A percentile compares a stretch with the other conserved stretches of the same genome.
phyloP scores from a whole-genome alignment of 2,797 vertebrate genomes.

The Hybognathus amarus region DNA sequence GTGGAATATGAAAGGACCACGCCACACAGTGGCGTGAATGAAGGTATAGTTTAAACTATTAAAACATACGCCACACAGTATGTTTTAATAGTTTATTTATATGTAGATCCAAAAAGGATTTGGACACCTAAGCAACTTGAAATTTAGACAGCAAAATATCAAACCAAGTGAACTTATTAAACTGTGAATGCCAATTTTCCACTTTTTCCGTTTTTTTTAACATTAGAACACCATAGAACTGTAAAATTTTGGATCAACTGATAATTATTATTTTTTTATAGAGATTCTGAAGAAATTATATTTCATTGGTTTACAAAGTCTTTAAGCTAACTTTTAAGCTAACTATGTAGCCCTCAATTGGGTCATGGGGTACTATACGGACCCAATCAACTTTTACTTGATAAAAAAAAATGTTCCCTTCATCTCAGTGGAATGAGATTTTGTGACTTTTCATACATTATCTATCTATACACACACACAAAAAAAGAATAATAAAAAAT shows the following conservation, averaged over 20 bases:
- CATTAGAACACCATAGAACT: background rate
- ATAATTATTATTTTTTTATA: background rate
- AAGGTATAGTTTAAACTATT: too few relatives aligned
- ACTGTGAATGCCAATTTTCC: background rate
- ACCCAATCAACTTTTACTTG: too few relatives aligned
- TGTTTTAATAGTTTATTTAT: background rate
- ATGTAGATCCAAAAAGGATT: background rate
- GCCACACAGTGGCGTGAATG: too few relatives aligned
- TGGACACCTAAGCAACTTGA: background rate
- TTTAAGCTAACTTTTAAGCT: background rate
- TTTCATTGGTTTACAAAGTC: background rate
- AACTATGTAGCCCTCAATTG: too few relatives aligned
- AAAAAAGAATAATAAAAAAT: too few relatives aligned
- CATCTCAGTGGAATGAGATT: too few relatives aligned
- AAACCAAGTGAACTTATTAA: background rate
- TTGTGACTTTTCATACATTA: too few relatives aligned
- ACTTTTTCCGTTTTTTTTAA: background rate
- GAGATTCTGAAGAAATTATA: background rate
- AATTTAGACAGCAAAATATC: background rate
- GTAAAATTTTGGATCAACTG: background rate
- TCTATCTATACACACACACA: too few relatives aligned
- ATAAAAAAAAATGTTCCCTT: too few relatives aligned
- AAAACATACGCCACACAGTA: too few relatives aligned
- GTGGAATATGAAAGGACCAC: conserved; percentile 1
- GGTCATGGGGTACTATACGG: too few relatives aligned